phyloP scores from a whole-genome alignment of 92 coral and sea anemone genomes.

The Actinernus sp. region DNA sequence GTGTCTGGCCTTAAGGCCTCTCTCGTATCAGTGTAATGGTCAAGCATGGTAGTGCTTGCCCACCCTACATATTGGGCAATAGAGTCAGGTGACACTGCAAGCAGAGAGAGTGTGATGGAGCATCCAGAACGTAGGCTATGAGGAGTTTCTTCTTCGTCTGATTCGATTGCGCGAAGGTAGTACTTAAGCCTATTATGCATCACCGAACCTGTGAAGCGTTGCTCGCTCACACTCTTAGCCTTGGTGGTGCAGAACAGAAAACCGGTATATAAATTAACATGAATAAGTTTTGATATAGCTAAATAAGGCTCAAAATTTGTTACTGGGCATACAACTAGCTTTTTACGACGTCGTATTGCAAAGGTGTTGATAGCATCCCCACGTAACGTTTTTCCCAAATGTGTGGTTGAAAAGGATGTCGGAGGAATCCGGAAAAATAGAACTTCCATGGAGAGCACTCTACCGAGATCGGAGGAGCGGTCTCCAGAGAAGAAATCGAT shows the following conservation, averaged over 20 bases:
- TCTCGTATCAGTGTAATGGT: conserved; percentile 32
- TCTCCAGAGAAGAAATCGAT: too few species aligned
- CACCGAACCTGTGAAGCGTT: conserved; percentile 21
- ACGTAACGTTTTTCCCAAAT: too few species aligned
- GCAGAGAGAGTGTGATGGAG: conserved; percentile 31
- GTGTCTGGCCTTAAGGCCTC: conserved; percentile 30
- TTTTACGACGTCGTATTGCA: too few species aligned
- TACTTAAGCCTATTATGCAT: conserved; percentile 16
- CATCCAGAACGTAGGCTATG: conserved; percentile 30
- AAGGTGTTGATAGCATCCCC: too few species aligned
- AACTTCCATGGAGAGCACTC: conserved; percentile 7
- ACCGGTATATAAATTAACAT: too few species aligned
- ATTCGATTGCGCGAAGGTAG: conserved; percentile 9
- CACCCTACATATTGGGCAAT: conserved; percentile 26
- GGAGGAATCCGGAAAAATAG: conserved; percentile 17
- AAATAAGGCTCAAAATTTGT: too few species aligned
- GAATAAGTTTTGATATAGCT: too few species aligned
- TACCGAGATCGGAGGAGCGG: conserved; percentile 27
- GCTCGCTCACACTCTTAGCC: conserved; percentile 10
- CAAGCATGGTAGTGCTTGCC: conserved; percentile 31
- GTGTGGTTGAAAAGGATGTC: too few species aligned
- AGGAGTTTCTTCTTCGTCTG: conserved; percentile 17
- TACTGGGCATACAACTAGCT: too few species aligned
- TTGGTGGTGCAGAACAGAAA: conserved; percentile 19
- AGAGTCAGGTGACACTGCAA: conserved; percentile 5